phyloP scores from a whole-genome alignment of 2,113 vertebrate genomes.

The Deroptyus accipitrinus region DNA sequence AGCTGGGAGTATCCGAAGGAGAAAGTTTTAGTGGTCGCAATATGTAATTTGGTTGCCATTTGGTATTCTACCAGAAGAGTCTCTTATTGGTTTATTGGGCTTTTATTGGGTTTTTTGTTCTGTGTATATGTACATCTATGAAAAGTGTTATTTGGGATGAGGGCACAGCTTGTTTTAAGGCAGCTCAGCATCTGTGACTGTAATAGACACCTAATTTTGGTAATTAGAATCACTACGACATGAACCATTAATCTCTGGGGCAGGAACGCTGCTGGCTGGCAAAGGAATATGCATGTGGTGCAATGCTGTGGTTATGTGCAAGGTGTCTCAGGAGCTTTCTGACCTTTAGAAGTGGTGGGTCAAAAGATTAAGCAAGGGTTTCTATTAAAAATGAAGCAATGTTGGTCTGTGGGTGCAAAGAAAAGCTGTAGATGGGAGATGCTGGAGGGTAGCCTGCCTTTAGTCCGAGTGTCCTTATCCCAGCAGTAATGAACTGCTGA shows the following conservation, averaged over 20 bases:
- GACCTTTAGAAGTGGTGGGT: not conserved
- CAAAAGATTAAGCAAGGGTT: not conserved
- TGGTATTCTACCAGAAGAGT: not conserved
- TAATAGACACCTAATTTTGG: not conserved
- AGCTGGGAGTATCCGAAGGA: not conserved
- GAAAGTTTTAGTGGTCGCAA: not conserved
- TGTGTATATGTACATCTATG: not conserved
- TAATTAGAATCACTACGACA: not conserved
- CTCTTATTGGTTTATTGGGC: not conserved
- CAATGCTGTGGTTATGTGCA: accelerated
- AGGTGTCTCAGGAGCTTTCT: not conserved
- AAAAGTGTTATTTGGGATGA: not conserved
- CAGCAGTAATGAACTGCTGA: not conserved
- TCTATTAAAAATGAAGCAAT: not conserved
- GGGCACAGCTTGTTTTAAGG: not conserved
- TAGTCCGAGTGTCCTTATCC: not conserved
- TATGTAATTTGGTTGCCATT: not conserved
- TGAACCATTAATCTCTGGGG: not conserved
- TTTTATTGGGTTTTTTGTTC: not conserved
- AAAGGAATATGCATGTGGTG: not conserved
- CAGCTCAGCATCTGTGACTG: not conserved
- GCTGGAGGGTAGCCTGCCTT: not conserved
- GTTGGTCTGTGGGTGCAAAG: not conserved
- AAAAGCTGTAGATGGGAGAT: not conserved
- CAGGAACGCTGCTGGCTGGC: not conserved